Percentiles rank a stretch among this genome's conserved stretches.
Evolutionary conservation across 2,113 vertebrate genomes (phyloP).

Genomic region (Xiphorhynchus elegans): DNA sequence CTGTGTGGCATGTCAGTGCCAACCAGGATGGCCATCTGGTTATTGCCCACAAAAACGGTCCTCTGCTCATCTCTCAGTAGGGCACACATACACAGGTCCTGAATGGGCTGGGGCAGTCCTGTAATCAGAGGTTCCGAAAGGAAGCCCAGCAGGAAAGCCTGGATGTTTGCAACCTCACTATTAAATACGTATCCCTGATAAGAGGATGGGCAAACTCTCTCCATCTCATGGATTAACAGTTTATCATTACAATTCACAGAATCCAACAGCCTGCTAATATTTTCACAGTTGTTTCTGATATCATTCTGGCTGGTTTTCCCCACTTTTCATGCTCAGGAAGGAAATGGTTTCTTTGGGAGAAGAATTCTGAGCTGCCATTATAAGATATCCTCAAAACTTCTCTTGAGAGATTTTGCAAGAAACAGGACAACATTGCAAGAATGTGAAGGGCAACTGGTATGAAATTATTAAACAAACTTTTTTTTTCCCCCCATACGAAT

Average conservation of each 20-base stretch:
- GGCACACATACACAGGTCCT: rapidly evolving
- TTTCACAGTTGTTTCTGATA: not conserved
- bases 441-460: not conserved
- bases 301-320: not conserved
- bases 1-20: not conserved
- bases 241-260: not conserved
- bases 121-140: not conserved
- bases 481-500: not conserved
- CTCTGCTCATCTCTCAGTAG: not conserved
- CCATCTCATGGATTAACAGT: not conserved
- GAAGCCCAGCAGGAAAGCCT: not conserved
- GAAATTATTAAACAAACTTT: not conserved
- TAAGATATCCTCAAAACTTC: not conserved
- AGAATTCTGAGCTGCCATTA: not conserved
- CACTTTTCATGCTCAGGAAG: not conserved
- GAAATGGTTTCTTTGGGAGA: not conserved
- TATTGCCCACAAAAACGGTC: not conserved
- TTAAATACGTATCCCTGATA: not conserved
- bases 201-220: not conserved
- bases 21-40: not conserved
- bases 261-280: not conserved
- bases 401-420: not conserved
- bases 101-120: not conserved
- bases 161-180: not conserved
- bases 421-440: not conserved